Evolutionary conservation across 2,888 invertebrate genomes (phyloP), one percentile per base, ranked within the genome.

Genomic region (Agrotis puta): DNA sequence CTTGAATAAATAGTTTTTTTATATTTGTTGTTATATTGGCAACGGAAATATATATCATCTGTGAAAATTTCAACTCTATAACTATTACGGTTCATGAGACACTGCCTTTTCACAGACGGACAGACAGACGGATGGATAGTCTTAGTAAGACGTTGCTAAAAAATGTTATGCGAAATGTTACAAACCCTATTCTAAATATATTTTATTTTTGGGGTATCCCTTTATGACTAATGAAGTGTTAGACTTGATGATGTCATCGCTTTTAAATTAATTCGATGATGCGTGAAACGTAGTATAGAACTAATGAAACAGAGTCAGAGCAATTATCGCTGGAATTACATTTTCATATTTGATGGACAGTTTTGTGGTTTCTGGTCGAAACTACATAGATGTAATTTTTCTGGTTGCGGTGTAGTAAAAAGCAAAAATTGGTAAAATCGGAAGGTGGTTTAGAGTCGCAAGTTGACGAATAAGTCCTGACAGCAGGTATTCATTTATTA

Each of bases 291-390:
- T 13, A 39, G 16, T 7, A 4, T 7, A 51, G 66, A 64, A 57
- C 53, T 64, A 51, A 64, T 61, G 45, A 53, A 67, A 75, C 70
- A 64, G 64, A 56, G 63, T 53, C 63, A 22, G 58, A 56, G 50
- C 50, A 45, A 74, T 66, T 75, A 66, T 54, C 24, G 20, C 39
- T 0, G 33, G 0, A 64, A 79, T 70, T 62, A 48, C 62, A 53
- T 75, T 79, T 74, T 64, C 70, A 70, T 65, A 66, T 79, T 75
- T 79, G 6, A 53, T 58, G 13, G 20, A 33, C 62, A 27, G 39
- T 47, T 51, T 62, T 58, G 27, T 54, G 58, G 47, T 22, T 27
- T 1, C 45, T 39, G 11, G 48, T 22, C 7, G 3, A 47, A 74
- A 22, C 47, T 58, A n/a, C n/a, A n/a, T n/a, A 0, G 47, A n/a